Percentiles rank a stretch among this genome's conserved stretches.
phyloP scores from a whole-genome alignment of 2,113 vertebrate species.

The Saimiri boliviensis region DNA sequence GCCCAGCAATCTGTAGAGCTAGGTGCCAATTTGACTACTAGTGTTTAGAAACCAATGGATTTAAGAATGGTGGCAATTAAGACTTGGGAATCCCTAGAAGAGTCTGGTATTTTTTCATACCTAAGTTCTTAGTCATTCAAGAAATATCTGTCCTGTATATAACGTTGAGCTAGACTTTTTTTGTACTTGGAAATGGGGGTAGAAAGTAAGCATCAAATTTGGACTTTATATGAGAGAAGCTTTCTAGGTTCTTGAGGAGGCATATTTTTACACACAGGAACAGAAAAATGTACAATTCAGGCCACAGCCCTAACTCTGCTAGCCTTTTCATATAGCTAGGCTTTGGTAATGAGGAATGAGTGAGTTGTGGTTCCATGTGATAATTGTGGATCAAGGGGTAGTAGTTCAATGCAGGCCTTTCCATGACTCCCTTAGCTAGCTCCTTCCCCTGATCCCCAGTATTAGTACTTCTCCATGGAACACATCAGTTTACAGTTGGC shows the following conservation, averaged over 20 bases:
- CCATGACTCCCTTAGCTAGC: neutral
- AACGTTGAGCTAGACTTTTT: neutral
- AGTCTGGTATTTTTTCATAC: neutral
- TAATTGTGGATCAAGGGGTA: neutral
- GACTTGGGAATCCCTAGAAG: neutral
- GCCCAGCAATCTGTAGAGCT: neutral
- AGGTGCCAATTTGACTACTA: neutral
- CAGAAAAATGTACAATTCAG: neutral
- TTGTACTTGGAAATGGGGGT: neutral
- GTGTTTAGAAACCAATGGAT: neutral
- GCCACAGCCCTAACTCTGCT: neutral
- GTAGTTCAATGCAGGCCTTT: neutral
- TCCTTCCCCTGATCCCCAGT: neutral
- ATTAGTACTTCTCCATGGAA: neutral
- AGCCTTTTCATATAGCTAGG: neutral
- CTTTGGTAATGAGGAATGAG: neutral
- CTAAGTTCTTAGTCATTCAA: neutral
- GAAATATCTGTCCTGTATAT: neutral
- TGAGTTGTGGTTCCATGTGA: neutral
- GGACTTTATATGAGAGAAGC: neutral
- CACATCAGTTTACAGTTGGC: neutral
- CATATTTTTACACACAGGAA: neutral
- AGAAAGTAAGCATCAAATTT: neutral
- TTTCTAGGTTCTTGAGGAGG: neutral
- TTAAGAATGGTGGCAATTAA: neutral